phyloP scores from a whole-genome alignment of 2,888 invertebrate species.

The Apamea anceps region DNA sequence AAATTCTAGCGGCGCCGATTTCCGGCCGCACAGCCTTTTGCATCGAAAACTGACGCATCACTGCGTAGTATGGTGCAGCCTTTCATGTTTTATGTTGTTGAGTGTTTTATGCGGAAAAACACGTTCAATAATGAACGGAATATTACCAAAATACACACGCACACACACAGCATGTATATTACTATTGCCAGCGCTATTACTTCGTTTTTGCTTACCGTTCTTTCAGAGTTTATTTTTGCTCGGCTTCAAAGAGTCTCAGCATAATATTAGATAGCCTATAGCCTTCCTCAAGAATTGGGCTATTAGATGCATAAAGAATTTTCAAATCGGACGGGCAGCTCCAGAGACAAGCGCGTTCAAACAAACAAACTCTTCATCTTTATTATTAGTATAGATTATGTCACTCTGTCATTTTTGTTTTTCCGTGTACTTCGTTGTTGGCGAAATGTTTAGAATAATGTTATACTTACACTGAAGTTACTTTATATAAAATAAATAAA shows the following conservation, averaged over 20 bases:
- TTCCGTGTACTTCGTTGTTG: background rate
- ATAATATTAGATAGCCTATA: background rate
- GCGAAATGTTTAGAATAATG: background rate
- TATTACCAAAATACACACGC: slow-evolving; percentile 3
- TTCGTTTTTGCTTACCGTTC: background rate
- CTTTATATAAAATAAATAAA: background rate
- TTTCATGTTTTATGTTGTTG: slow-evolving; percentile 54
- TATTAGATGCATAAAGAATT: background rate
- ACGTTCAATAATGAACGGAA: background rate
- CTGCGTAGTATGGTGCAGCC: slow-evolving; percentile 67
- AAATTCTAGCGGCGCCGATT: slow-evolving; percentile 76
- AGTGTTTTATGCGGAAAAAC: slow-evolving; percentile 41
- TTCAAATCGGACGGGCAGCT: background rate
- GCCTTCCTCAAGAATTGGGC: background rate
- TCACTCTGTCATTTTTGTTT: background rate
- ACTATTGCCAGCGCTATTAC: background rate
- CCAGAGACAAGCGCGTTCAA: too few relatives aligned
- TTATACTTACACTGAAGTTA: background rate
- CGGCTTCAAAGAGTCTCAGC: too few relatives aligned
- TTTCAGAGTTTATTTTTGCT: too few relatives aligned
- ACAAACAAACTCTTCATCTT: too few relatives aligned
- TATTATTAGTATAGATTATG: background rate
- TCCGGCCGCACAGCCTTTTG: slow-evolving; percentile 74
- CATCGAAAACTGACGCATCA: slow-evolving; percentile 73
- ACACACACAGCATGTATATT: background rate